These are phyloP conservation scores for Drosophila tropicalis DNA, from an alignment of 1,140 invertebrate genomes.

Conservation along the genomic window DNA sequence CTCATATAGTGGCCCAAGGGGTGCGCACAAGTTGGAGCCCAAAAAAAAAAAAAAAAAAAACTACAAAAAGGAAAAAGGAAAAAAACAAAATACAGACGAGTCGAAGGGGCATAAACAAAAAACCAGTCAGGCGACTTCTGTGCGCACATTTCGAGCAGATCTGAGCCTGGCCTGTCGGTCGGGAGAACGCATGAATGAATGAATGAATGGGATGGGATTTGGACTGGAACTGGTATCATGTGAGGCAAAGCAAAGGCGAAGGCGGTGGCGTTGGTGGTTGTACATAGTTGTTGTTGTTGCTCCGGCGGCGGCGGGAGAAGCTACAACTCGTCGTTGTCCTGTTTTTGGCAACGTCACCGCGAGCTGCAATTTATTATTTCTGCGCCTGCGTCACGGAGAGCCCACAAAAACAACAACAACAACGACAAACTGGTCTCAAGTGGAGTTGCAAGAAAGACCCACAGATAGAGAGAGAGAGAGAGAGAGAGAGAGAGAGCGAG, in stretches of 20 bases:
- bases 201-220: constrained; percentile 60
- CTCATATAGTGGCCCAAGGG: constrained; percentile 8
- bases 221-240: constrained; percentile 14
- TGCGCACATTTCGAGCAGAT: constrained; percentile 72
- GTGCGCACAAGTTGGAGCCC: constrained; percentile 25
- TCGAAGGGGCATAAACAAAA: constrained; percentile 50
- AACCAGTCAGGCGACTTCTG: constrained; percentile 78
- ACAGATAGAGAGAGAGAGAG: not conserved
- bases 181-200: constrained; percentile 70
- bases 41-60: constrained; percentile 32
- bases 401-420: constrained; percentile 13
- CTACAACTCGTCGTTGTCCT: constrained; percentile 57
- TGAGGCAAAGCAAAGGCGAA: not conserved
- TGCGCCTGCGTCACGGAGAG: constrained; percentile 66
- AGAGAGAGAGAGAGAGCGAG: too few relatives aligned
- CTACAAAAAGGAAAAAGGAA: not conserved
- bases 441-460: constrained; percentile 3
- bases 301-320: constrained; percentile 16
- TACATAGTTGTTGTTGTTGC: not conserved
- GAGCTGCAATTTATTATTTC: constrained; percentile 72
- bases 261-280: constrained; percentile 7
- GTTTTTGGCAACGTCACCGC: constrained; percentile 78
- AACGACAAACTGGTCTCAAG: constrained; percentile 42
- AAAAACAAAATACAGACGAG: not conserved
- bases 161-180: constrained; percentile 35